Evolutionary conservation across 1,140 invertebrate species (phyloP).

Genomic region (Anastrepha obliqua): DNA sequence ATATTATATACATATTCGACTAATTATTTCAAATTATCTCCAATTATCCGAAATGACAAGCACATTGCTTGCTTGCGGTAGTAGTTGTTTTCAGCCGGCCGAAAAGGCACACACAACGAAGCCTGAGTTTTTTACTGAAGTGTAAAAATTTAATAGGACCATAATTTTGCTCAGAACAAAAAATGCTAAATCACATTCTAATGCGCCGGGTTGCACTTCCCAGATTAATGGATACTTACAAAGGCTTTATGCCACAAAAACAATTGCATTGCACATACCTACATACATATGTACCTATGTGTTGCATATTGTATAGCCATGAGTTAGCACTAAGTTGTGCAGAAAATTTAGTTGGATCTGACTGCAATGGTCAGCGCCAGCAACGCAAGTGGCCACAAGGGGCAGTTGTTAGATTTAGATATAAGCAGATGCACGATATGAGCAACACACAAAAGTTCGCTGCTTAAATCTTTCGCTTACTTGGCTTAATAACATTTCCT

Average conservation of each 20-base stretch:
- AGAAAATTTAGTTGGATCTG: neutral
- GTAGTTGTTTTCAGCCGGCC: neutral
- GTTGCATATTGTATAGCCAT: no score
- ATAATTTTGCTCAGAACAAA: neutral
- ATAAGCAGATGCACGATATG: slow-evolving; percentile 24
- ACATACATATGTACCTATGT: neutral
- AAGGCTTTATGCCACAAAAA: neutral
- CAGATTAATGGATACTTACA: neutral
- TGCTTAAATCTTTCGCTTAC: slow-evolving; percentile 8
- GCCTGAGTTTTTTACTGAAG: neutral
- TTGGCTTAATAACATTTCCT: slow-evolving; percentile 6
- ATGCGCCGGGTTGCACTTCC: neutral
- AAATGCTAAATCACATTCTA: neutral
- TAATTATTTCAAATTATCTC: no score
- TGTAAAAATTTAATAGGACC: neutral
- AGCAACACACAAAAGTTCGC: neutral
- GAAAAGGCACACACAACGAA: neutral
- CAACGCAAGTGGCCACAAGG: neutral
- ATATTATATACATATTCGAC: no score
- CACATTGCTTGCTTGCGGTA: no score
- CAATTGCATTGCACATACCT: neutral
- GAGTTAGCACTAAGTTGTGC: neutral
- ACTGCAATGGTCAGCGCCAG: slow-evolving; percentile 1
- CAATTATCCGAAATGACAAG: no score
- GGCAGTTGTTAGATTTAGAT: slow-evolving; percentile 22